Evolutionary conservation across 2,113 vertebrate genomes (phyloP), one percentile per base, ranked within the genome.

Genomic region (Psilopsiagon aymara): DNA sequence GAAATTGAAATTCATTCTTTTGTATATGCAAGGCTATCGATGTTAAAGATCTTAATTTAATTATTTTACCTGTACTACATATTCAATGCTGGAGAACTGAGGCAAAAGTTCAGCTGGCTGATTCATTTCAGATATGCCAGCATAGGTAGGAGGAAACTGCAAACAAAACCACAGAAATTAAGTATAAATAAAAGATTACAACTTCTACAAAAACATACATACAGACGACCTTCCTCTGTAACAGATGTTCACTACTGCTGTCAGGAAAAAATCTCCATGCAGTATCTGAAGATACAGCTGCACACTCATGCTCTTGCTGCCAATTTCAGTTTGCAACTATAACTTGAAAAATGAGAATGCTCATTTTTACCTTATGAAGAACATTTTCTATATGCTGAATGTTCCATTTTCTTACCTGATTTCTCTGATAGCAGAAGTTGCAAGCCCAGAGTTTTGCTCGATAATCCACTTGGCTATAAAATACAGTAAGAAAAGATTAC

Each of bases 371-470:
- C 24, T 74, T 37, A 41, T 18, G 47, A 59, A 51, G 78, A 84
- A 21, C 8, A 68, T 29, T 49, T 76, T 64, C 25, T 55, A 11
- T 27, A 55, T 6, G 31, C 8, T 57, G 21, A 91, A 69, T 17
- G 3, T n/a, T 91, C 59, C 4, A 16, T 55, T 88, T 94, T 94
- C 97, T 98, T 98, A 99, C 99, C 99, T 99, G 99, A 97, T 99
- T 99, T 97, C 99, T 99, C 97, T 99, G 99, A 97, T 99, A 99
- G 97, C 99, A 99, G 94, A 99, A 99, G 97, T 99, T 99, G 97
- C 99, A 99, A 91, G 99, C 99, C 99, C 99, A 99, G 35, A 99
- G 98, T 97, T 99, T 99, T 94, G 99, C 99, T 97, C 99, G 98
- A 98, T 99, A 99, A 98, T 99, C 99, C 98, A 99, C 99, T 95